These are phyloP conservation scores for Bradypodion pumilum DNA, from an alignment of 2,797 vertebrate species.

Conservation along the genomic window DNA sequence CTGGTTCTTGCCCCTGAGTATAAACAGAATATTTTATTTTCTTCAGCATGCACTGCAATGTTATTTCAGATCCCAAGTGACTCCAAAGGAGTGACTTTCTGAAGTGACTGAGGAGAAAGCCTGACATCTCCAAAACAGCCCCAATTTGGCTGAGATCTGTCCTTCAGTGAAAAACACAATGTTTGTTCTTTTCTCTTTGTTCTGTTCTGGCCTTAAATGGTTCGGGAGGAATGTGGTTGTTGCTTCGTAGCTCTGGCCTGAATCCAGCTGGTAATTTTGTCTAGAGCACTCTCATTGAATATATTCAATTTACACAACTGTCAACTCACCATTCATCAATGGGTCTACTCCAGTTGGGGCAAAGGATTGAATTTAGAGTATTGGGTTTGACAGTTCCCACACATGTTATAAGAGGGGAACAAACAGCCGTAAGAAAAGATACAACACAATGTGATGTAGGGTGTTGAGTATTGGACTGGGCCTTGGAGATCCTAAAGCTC, in stretches of 20 bases:
- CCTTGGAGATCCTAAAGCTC: background rate
- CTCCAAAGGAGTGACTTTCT: background rate
- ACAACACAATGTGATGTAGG: background rate
- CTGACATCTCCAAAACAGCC: background rate
- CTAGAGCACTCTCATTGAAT: too few species aligned
- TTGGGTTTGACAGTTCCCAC: too few species aligned
- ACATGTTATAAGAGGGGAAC: too few species aligned
- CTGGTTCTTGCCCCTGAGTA: background rate
- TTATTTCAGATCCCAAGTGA: background rate
- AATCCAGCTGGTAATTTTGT: too few species aligned
- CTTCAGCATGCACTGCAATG: background rate
- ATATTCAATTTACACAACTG: too few species aligned
- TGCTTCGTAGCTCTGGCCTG: too few species aligned
- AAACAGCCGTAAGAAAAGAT: too few species aligned
- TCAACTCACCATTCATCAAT: too few species aligned
- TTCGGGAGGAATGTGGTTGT: too few species aligned
- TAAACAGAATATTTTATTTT: background rate
- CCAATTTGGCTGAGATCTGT: background rate
- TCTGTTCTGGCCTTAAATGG: background rate
- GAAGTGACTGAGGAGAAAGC: background rate
- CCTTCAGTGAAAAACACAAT: background rate
- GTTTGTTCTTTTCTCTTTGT: too few species aligned
- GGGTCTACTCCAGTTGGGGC: too few species aligned
- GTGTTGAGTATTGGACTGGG: background rate
- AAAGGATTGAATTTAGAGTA: background rate